These are phyloP conservation scores for Malurus leucopterus DNA, from an alignment of 2,797 vertebrate genomes.

Conservation along the genomic window DNA sequence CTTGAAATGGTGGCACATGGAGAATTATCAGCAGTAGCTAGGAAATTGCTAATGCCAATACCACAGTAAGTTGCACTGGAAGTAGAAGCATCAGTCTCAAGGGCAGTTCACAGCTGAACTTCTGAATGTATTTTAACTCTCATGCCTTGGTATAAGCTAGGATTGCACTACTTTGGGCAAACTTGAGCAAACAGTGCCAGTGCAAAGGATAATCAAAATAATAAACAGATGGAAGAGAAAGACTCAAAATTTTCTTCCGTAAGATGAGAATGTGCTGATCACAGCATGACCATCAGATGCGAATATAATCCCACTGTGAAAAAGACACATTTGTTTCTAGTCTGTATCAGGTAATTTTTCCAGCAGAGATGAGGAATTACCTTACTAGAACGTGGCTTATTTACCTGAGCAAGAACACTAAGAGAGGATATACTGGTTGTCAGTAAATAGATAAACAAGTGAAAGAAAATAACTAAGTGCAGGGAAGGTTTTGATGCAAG, in stretches of 20 bases:
- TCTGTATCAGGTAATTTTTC: conserved; percentile 4
- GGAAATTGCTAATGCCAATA: background rate
- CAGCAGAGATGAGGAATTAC: conserved; percentile 25
- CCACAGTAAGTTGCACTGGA: background rate
- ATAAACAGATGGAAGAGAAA: conserved; percentile 8
- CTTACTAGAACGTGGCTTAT: background rate
- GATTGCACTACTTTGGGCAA: background rate
- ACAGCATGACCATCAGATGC: background rate
- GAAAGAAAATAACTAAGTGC: background rate
- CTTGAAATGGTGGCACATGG: background rate
- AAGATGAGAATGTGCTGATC: background rate
- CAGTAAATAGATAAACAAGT: background rate
- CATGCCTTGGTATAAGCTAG: background rate
- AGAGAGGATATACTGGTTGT: background rate
- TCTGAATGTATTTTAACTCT: background rate
- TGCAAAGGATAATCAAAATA: background rate
- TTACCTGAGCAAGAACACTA: background rate
- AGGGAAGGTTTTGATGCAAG: background rate
- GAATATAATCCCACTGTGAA: conserved; percentile 32
- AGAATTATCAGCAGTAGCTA: background rate
- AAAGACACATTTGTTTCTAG: conserved; percentile 17
- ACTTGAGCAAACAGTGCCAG: background rate
- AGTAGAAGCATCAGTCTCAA: background rate
- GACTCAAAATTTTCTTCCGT: background rate
- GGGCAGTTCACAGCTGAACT: background rate